Evolutionary conservation across 2,797 vertebrate genomes (phyloP).

Genomic region (Tinamus major): DNA sequence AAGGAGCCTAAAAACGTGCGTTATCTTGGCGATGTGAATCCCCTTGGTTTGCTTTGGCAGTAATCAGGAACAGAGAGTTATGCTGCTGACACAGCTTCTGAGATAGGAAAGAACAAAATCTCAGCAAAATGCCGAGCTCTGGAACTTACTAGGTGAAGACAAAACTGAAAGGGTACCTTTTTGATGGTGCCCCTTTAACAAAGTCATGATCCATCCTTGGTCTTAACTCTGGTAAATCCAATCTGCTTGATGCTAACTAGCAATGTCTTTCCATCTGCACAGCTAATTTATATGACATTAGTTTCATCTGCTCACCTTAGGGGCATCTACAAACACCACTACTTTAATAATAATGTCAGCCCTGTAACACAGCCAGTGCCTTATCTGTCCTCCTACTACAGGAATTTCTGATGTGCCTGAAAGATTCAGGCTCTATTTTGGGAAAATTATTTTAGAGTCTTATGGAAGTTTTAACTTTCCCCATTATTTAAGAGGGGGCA

Average conservation of each 20-base stretch:
- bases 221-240: not conserved
- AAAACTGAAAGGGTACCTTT: not conserved
- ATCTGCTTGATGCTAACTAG: constrained; percentile 20
- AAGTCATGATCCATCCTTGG: not conserved
- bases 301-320: not conserved
- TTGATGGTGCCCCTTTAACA: not conserved
- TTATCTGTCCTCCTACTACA: not conserved
- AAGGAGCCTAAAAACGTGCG: not conserved
- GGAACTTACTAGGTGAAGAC: not conserved
- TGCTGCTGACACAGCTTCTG: not conserved
- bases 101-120: not conserved
- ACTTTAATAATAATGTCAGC: not conserved
- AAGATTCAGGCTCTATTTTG: accelerated
- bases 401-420: not conserved
- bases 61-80: not conserved
- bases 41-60: not conserved
- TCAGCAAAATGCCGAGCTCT: not conserved
- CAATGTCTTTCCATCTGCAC: constrained; percentile 32
- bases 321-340: not conserved
- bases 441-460: not conserved
- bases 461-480: not conserved
- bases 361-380: not conserved
- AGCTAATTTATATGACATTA: not conserved
- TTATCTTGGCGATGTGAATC: not conserved
- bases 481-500: not conserved